phyloP scores from a whole-genome alignment of 1,140 invertebrate species.

The Pseudobourletiella spinata region DNA sequence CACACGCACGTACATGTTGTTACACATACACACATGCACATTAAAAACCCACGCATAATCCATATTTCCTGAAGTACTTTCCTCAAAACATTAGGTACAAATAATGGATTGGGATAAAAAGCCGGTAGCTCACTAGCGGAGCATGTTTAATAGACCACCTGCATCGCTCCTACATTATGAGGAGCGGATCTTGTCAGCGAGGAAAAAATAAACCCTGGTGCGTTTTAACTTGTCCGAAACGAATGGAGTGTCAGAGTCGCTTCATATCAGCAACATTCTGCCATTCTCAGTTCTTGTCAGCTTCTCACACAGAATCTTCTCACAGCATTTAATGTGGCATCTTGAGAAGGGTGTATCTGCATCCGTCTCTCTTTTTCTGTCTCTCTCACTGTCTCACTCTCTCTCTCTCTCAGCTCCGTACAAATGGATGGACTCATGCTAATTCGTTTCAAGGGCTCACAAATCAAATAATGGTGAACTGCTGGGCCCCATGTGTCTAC shows the following conservation, averaged over 20 bases:
- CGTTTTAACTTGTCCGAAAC: constrained; percentile 21
- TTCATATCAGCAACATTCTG: constrained; percentile 11
- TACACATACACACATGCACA: too few species aligned
- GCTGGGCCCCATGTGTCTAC: constrained; percentile 3
- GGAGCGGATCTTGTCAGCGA: constrained; percentile 22
- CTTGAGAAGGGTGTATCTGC: too few species aligned
- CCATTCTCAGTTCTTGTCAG: constrained; percentile 1
- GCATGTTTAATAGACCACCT: constrained; percentile 27
- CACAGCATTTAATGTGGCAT: too few species aligned
- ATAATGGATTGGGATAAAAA: constrained; percentile 13
- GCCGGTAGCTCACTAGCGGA: constrained; percentile 22
- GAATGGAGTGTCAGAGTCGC: constrained; percentile 23
- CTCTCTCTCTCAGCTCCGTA: too few species aligned
- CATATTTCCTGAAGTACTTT: too few species aligned
- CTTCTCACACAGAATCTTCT: not conserved
- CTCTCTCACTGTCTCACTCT: not conserved
- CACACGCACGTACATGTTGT: too few species aligned
- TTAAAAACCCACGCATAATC: too few species aligned
- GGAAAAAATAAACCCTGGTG: constrained; percentile 14
- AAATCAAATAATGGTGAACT: constrained; percentile 10
- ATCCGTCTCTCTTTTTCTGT: not conserved
- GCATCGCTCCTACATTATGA: constrained; percentile 14
- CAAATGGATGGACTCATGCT: not conserved
- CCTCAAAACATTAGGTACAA: not conserved
- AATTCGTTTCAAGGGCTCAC: constrained; percentile 11